These are phyloP conservation scores for Corynorhinus townsendii DNA, from an alignment of 2,113 vertebrate species.

Conservation along the genomic window DNA sequence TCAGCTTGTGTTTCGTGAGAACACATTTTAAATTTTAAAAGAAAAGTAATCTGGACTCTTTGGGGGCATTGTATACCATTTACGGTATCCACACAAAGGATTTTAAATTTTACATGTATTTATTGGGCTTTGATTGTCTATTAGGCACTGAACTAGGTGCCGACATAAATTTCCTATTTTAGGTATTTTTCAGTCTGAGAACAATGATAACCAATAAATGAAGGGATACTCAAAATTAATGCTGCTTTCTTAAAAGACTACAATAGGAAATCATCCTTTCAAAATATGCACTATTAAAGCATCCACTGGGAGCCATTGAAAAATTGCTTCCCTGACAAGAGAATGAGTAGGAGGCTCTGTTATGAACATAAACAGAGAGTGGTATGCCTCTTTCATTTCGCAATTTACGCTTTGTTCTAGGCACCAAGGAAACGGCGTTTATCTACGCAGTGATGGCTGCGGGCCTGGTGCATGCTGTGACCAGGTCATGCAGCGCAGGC, in stretches of 20 bases:
- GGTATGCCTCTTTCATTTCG: neutral
- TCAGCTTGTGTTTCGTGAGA: neutral
- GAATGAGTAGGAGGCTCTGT: neutral
- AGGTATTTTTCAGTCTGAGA: neutral
- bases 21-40: neutral
- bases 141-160: neutral
- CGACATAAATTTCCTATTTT: neutral
- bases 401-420: slow-evolving; percentile 74
- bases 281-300: neutral
- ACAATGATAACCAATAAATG: neutral
- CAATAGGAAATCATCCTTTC: neutral
- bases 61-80: neutral
- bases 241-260: neutral
- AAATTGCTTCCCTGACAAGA: neutral
- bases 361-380: neutral
- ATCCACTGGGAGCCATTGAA: neutral
- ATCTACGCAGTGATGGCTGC: slow-evolving; percentile 92
- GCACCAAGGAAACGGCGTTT: slow-evolving; percentile 95
- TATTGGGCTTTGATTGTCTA: neutral
- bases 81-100: neutral
- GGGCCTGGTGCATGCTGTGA: slow-evolving; percentile 92
- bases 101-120: neutral
- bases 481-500: slow-evolving; percentile 91
- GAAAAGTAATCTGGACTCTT: neutral
- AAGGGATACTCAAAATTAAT: neutral